Base-by-base conservation (phyloP, 2,797 vertebrate species). In the Brachyrhaphis roseni region DNA sequence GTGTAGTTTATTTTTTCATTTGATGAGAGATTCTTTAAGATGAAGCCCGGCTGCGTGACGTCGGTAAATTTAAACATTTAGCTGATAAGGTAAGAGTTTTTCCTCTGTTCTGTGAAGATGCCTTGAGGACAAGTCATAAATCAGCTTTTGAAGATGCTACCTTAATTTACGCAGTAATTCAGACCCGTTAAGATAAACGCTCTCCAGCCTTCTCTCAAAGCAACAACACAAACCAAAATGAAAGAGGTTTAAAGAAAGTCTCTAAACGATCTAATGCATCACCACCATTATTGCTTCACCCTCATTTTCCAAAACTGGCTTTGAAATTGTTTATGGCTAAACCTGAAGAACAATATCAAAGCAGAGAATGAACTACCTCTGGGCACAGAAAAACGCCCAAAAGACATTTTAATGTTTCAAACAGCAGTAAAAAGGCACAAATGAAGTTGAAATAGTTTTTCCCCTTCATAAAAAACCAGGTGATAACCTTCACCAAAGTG, bases 81-180 rank as follows among this genome's bases (percentile, higher is more conserved):
- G 80, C 72, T 41, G 82, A 39, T 3, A 75, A 86, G 83, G 82
- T 87, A 82, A 88, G 78, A 87, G 86, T 90, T 86, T 89, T 77
- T 12, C 82, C 74, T 82, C 80, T 75, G 49, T 82, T 75, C 87
- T 80, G 72, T 74, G 89, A 85, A 93, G 84, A 76, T 76, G 83
- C 82, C 91, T 81, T 68, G 66, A 90, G 93, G 90, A 81, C 79
- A 74, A 70, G 73, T 79, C 82, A 77, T 94, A 90, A 92, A 95
- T 92, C 90, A 74, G 57, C 64, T 51, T 66, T 68, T 15, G 86
- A 83, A 87, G 92, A 94, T 93, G 92, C 93, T 82, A 78, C 80
- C 84, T 31, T 39, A 57, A 94, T 95, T 92, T 93, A 93, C 80
- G 77, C 90, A 89, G 90, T 90, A 89, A 93, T 93, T 94, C 64